Conservation (phyloP, 1,140 invertebrate species). For the Aphis craccivora region DNA sequence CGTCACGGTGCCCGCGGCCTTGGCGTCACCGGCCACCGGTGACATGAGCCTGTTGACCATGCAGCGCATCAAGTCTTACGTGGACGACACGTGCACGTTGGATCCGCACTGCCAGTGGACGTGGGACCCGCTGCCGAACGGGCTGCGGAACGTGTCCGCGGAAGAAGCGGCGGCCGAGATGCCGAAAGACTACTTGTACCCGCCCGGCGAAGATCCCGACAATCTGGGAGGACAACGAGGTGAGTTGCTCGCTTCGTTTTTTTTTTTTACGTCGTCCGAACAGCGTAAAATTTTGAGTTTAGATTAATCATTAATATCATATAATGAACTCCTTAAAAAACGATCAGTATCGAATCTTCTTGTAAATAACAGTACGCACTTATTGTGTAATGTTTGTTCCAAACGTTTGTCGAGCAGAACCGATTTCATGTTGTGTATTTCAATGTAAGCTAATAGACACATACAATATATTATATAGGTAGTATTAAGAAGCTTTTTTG, state of each 20-base stretch:
- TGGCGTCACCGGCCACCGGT: not conserved
- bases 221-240: constrained; percentile 35
- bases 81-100: constrained; percentile 46
- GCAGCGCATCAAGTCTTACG: constrained; percentile 47
- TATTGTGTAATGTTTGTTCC: no score
- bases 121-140: constrained; percentile 13
- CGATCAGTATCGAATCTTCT: no score
- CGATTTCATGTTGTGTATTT: not conserved
- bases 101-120: constrained; percentile 52
- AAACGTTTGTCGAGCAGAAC: not conserved
- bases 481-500: no score
- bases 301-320: no score
- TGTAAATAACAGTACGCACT: no score
- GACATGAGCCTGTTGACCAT: constrained; percentile 43
- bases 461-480: no score
- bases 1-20: no score
- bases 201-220: constrained; percentile 15
- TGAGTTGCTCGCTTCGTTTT: not conserved
- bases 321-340: no score
- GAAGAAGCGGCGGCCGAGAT: not conserved
- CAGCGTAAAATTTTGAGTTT: no score
- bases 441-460: no score
- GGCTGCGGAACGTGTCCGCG: not conserved
- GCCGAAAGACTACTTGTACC: constrained; percentile 17
- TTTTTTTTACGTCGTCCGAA: no score